phyloP scores from a whole-genome alignment of 2,888 invertebrate genomes.

The Pseudolycoriella hygida region DNA sequence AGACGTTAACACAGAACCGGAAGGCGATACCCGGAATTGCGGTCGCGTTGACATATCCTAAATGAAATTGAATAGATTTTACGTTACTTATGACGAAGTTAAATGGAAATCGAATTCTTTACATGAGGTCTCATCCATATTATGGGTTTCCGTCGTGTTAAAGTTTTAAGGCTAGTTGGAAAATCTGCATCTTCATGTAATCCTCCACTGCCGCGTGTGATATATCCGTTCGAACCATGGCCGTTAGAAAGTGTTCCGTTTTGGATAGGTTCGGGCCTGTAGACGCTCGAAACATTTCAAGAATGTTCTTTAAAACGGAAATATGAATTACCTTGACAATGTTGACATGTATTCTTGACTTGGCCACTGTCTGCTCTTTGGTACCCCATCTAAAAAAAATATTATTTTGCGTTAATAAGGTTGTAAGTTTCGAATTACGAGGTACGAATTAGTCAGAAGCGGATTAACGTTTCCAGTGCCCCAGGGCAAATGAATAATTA shows the following conservation, averaged over 20 bases:
- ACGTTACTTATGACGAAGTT: background rate
- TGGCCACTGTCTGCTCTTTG: constrained; percentile 5
- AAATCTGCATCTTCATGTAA: constrained; percentile 15
- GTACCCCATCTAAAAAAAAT: constrained; percentile 1
- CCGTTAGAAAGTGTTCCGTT: constrained; percentile 5
- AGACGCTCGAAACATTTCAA: background rate
- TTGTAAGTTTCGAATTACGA: too few relatives aligned
- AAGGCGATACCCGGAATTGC: constrained; percentile 27
- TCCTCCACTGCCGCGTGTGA: constrained; percentile 12
- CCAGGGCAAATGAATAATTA: too few relatives aligned
- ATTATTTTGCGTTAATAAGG: too few relatives aligned
- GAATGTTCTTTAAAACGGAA: background rate
- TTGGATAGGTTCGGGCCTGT: constrained; percentile 6
- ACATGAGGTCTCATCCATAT: constrained; percentile 15
- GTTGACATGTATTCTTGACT: constrained; percentile 8
- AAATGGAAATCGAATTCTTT: too few relatives aligned
- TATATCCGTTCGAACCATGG: constrained; percentile 9
- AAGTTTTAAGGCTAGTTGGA: constrained; percentile 12
- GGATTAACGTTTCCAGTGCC: too few relatives aligned
- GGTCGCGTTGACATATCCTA: constrained; percentile 51
- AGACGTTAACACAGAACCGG: constrained; percentile 12
- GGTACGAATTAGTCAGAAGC: too few relatives aligned
- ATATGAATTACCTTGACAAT: constrained; percentile 5
- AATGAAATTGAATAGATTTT: constrained; percentile 9
- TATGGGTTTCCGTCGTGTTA: constrained; percentile 12